Percentiles rank a stretch among this genome's conserved stretches.
phyloP scores from a whole-genome alignment of 2,113 vertebrate genomes.

The Seriola quinqueradiata region DNA sequence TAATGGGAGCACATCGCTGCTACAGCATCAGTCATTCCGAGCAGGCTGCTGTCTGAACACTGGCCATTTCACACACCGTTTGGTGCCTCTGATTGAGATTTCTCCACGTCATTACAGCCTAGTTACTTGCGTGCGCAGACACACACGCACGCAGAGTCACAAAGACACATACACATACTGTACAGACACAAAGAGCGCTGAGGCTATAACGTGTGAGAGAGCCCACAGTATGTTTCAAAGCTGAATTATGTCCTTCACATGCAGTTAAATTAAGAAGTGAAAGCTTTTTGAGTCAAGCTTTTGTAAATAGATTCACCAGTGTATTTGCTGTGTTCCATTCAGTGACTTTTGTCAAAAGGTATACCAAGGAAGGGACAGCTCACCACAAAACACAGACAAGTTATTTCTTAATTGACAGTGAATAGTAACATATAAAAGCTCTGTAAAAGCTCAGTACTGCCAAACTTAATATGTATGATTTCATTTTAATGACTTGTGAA shows the following conservation, averaged over 20 bases:
- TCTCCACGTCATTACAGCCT: slow-evolving; percentile 59
- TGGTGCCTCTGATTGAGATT: slow-evolving; percentile 69
- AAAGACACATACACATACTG: too few relatives aligned
- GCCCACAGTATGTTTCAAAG: background rate
- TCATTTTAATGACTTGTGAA: background rate
- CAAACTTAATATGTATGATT: background rate
- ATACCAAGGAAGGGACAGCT: background rate
- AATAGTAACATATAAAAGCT: background rate
- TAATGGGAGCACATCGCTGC: slow-evolving; percentile 49
- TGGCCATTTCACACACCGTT: slow-evolving; percentile 69
- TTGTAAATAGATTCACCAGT: slow-evolving; percentile 3
- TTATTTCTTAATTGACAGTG: background rate
- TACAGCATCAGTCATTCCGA: slow-evolving; percentile 61
- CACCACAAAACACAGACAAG: background rate
- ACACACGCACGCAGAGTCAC: background rate
- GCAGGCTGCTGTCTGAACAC: slow-evolving; percentile 62
- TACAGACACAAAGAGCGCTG: background rate
- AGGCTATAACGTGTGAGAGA: slow-evolving; percentile 6
- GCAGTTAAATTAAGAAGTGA: slow-evolving; percentile 17
- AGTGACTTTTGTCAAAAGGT: background rate
- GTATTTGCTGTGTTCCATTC: slow-evolving; percentile 2
- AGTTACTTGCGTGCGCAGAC: background rate
- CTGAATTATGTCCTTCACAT: slow-evolving; percentile 11
- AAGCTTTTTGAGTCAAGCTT: slow-evolving; percentile 4
- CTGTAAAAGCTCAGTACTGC: background rate